phyloP scores from a whole-genome alignment of 2,113 vertebrate species.

The Gymnogyps californianus region DNA sequence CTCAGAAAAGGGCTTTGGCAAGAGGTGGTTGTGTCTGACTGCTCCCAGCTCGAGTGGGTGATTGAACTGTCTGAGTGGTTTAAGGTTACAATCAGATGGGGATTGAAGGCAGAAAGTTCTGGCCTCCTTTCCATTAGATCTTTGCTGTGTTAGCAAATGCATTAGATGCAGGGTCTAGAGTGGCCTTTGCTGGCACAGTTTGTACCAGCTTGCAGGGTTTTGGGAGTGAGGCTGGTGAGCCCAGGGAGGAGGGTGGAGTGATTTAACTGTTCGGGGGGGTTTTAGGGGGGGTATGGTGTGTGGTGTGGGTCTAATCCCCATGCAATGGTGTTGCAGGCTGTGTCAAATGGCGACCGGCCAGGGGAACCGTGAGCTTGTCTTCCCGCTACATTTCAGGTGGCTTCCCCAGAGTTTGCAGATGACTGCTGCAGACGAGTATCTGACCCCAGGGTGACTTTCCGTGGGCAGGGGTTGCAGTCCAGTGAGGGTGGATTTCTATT shows the following conservation, averaged over 20 bases:
- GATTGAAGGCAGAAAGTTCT: neutral
- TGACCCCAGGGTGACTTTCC: neutral
- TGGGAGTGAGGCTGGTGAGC: neutral
- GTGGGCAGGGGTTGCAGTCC: neutral
- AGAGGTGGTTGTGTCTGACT: neutral
- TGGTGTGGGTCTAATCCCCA: neutral
- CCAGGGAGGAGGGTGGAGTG: neutral
- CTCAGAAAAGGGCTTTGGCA: neutral
- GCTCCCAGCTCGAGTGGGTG: neutral
- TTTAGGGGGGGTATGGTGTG: no score
- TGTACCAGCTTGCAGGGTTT: neutral
- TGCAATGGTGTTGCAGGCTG: neutral
- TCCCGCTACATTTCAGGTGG: neutral
- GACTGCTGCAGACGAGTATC: accelerated
- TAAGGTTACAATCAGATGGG: neutral
- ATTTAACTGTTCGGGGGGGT: neutral
- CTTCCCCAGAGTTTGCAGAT: neutral
- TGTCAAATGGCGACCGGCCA: accelerated
- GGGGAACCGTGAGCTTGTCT: neutral
- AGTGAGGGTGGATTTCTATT: neutral
- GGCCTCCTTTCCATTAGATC: neutral
- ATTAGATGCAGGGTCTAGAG: neutral
- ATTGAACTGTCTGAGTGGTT: neutral
- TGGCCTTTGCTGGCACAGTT: neutral
- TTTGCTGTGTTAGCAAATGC: neutral